phyloP scores from a whole-genome alignment of 2,888 invertebrate species.

The Tenthredo amoena region DNA sequence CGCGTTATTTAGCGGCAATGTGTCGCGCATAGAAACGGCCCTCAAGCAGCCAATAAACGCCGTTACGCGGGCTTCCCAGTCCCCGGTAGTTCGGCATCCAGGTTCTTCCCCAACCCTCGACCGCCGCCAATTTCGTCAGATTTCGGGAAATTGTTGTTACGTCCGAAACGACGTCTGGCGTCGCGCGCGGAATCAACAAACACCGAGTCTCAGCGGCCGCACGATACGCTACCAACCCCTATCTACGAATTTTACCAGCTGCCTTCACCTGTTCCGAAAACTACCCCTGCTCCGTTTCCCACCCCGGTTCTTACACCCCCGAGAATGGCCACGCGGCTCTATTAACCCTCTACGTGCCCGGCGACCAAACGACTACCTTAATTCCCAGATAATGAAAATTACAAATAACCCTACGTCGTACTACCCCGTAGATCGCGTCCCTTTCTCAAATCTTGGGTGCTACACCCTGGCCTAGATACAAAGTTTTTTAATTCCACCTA shows the following conservation, averaged over 20 bases:
- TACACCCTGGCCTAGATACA: not conserved
- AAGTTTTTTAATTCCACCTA: not conserved
- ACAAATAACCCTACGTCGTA: constrained; percentile 73
- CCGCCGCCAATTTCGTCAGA: constrained; percentile 77
- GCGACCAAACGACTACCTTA: constrained; percentile 75
- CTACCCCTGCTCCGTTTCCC: constrained; percentile 54
- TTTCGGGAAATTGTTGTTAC: constrained; percentile 78
- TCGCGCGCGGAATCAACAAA: constrained; percentile 73
- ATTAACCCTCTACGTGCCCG: constrained; percentile 76
- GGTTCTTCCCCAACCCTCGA: constrained; percentile 35
- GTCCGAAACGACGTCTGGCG: constrained; percentile 70
- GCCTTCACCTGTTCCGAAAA: constrained; percentile 61
- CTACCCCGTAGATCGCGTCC: not conserved
- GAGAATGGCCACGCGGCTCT: constrained; percentile 66
- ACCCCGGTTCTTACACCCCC: constrained; percentile 44
- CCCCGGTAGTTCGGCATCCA: constrained; percentile 68
- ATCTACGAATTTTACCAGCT: constrained; percentile 49
- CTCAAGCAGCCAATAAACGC: constrained; percentile 78
- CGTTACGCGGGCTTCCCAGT: constrained; percentile 68
- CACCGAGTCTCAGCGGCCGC: constrained; percentile 57
- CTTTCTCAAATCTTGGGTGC: not conserved
- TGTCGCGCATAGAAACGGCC: constrained; percentile 79
- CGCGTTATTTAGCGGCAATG: constrained; percentile 77
- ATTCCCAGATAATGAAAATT: constrained; percentile 77
- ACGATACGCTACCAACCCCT: constrained; percentile 2